A percentile compares a stretch with the other conserved stretches of the same genome.
phyloP scores from a whole-genome alignment of 2,888 invertebrate species.

The Pogonocherus hispidulus region DNA sequence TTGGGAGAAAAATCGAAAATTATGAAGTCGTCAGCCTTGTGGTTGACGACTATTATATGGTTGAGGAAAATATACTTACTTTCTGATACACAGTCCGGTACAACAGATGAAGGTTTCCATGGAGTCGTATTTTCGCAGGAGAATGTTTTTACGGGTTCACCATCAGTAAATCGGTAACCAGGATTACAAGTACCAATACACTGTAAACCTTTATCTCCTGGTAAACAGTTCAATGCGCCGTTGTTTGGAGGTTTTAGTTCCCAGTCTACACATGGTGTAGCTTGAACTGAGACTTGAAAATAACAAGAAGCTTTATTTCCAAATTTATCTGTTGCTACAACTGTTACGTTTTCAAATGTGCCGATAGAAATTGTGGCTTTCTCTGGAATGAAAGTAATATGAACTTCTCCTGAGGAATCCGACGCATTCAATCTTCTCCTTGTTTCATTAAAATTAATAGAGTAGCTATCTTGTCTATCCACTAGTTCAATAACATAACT shows the following conservation, averaged over 20 bases:
- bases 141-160: conserved; percentile 89
- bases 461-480: conserved; percentile 90
- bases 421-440: conserved; percentile 86
- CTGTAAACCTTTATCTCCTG: conserved; percentile 85
- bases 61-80: conserved; percentile 74
- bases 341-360: conserved; percentile 92
- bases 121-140: conserved; percentile 84
- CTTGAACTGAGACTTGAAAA: conserved; percentile 94
- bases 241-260: conserved; percentile 91
- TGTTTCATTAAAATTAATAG: conserved; percentile 93
- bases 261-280: conserved; percentile 95
- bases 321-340: conserved; percentile 87
- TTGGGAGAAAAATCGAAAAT: too few species aligned
- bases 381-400: conserved; percentile 86
- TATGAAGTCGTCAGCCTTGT: too few species aligned
- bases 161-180: conserved; percentile 92
- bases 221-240: conserved; percentile 89
- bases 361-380: conserved; percentile 88
- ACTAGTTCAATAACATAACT: conserved; percentile 94
- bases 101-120: conserved; percentile 91
- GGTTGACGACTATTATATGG: too few species aligned
- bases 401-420: conserved; percentile 91
- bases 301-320: conserved; percentile 92
- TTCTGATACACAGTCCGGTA: conserved; percentile 96
- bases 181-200: conserved; percentile 92